Conservation (phyloP, 2,113 vertebrate genomes). For the Paedocypris sp. region DNA sequence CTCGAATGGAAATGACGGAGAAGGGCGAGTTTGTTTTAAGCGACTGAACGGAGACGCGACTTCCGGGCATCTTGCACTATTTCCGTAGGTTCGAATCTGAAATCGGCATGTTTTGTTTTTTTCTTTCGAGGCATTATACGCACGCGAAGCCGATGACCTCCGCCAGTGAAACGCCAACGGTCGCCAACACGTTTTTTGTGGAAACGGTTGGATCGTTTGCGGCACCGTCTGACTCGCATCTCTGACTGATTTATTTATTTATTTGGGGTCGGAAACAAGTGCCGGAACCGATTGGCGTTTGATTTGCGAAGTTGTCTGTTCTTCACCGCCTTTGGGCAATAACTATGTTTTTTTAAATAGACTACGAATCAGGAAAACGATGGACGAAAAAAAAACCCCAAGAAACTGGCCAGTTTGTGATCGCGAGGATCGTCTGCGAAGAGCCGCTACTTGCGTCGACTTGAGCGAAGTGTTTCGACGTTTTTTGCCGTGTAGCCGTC, state of each 20-base stretch:
- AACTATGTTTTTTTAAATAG: conserved; percentile 1
- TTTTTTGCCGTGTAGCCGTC: neutral
- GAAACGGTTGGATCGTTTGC: neutral
- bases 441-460: neutral
- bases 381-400: neutral
- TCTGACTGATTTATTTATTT: conserved; percentile 36
- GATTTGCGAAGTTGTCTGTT: neutral
- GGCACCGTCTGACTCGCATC: neutral
- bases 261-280: conserved; percentile 36
- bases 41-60: neutral
- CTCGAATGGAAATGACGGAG: neutral
- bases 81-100: conserved; percentile 9
- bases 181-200: neutral
- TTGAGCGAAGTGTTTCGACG: neutral
- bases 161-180: neutral
- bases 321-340: conserved; percentile 24
- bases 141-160: neutral
- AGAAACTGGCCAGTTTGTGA: conserved; percentile 10
- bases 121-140: neutral
- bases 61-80: conserved; percentile 16
- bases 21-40: neutral
- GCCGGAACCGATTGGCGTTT: neutral
- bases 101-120: neutral
- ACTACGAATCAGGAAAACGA: neutral
- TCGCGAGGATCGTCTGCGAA: neutral